phyloP scores from a whole-genome alignment of 2,888 invertebrate species.

The Leptinotarsa peninsularis region DNA sequence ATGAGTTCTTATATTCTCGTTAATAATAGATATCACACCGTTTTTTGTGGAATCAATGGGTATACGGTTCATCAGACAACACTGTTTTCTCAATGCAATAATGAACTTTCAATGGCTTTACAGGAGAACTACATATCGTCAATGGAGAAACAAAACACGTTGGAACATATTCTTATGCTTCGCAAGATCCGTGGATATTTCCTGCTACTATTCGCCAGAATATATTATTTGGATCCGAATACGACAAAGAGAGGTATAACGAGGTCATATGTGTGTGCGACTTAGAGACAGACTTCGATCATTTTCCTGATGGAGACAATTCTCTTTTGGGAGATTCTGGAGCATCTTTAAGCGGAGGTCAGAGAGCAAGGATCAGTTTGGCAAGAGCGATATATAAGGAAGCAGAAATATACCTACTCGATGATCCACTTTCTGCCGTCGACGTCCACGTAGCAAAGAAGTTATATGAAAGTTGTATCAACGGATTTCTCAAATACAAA shows the following conservation, averaged over 20 bases:
- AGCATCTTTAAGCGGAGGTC: constrained; percentile 80
- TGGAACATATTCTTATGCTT: constrained; percentile 79
- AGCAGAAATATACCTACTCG: constrained; percentile 85
- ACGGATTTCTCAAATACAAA: constrained; percentile 72
- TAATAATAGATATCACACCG: too few relatives aligned
- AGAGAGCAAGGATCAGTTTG: constrained; percentile 87
- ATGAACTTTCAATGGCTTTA: constrained; percentile 54
- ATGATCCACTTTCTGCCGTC: constrained; percentile 90
- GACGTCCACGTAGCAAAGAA: constrained; percentile 84
- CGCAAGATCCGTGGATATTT: constrained; percentile 87
- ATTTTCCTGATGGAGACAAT: constrained; percentile 81
- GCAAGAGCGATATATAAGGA: constrained; percentile 86
- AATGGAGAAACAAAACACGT: constrained; percentile 75
- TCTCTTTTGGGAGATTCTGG: constrained; percentile 83
- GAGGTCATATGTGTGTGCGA: constrained; percentile 77
- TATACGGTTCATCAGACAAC: too few relatives aligned
- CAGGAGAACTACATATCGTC: constrained; percentile 56
- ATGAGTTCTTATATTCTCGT: too few relatives aligned
- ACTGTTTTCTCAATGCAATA: too few relatives aligned
- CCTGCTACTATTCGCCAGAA: constrained; percentile 87
- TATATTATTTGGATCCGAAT: constrained; percentile 85
- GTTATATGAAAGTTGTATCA: constrained; percentile 83
- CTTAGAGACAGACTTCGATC: constrained; percentile 76
- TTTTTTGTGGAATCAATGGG: too few relatives aligned
- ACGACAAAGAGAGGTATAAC: constrained; percentile 76